These are phyloP conservation scores for Calosoma granatense DNA, from an alignment of 1,140 invertebrate species.

Conservation along the genomic window DNA sequence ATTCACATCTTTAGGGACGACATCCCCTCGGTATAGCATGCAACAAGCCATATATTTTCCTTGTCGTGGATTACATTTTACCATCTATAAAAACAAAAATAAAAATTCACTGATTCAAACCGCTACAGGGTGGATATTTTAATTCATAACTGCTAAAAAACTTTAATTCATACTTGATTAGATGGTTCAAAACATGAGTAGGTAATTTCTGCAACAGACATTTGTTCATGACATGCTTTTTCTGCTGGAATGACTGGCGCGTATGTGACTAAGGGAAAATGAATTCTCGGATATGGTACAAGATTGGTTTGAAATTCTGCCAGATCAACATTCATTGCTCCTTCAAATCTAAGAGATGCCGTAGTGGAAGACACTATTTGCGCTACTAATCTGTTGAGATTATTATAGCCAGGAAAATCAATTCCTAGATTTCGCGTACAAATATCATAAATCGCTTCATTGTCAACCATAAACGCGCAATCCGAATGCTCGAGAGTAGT, in stretches of 20 bases:
- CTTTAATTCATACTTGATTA: too few species aligned
- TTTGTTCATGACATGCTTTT: slow-evolving; percentile 57
- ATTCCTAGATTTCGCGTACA: too few species aligned
- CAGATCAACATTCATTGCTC: slow-evolving; percentile 64
- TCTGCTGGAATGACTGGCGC: slow-evolving; percentile 66
- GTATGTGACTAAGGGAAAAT: slow-evolving; percentile 62
- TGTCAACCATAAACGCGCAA: too few species aligned
- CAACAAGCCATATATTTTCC: too few species aligned
- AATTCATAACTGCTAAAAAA: too few species aligned
- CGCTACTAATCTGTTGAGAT: too few species aligned
- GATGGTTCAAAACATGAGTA: slow-evolving; percentile 73
- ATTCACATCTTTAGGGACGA: slow-evolving; percentile 75
- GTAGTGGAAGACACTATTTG: slow-evolving; percentile 66
- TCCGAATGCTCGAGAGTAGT: slow-evolving; percentile 67
- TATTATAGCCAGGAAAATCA: too few species aligned
- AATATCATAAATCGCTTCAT: slow-evolving; percentile 82
- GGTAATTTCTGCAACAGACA: slow-evolving; percentile 69
- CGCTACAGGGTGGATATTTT: too few species aligned
- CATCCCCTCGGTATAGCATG: slow-evolving; percentile 42
- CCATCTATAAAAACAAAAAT: too few species aligned
- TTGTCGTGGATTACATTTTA: slow-evolving; percentile 72
- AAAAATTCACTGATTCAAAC: too few species aligned
- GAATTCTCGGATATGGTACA: slow-evolving; percentile 53
- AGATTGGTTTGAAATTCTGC: slow-evolving; percentile 65
- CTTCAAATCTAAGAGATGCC: slow-evolving; percentile 64